phyloP scores from a whole-genome alignment of 2,797 vertebrate species.

The Limosa lapponica region DNA sequence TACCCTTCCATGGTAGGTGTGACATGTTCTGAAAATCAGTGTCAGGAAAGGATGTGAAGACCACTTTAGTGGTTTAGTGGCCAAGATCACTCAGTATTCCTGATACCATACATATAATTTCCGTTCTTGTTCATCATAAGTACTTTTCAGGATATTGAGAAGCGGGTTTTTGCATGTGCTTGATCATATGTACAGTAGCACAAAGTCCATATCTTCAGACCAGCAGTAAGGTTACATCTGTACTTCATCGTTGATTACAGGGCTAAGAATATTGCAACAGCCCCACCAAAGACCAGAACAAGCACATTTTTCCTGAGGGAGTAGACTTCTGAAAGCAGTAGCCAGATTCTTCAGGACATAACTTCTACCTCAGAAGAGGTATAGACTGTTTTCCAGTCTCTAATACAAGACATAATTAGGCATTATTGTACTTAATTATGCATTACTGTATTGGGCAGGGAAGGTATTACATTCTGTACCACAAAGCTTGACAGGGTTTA shows the following conservation, averaged over 20 bases:
- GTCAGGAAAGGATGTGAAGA: background rate
- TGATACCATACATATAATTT: background rate
- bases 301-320: slow-evolving; percentile 45
- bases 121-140: background rate
- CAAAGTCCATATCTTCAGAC: background rate
- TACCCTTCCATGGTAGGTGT: background rate
- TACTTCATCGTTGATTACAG: background rate
- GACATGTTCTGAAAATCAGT: background rate
- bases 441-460: slow-evolving; percentile 6
- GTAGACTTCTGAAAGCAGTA: background rate
- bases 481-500: background rate
- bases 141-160: background rate
- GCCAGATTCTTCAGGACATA: slow-evolving; percentile 8
- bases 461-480: background rate
- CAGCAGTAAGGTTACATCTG: background rate
- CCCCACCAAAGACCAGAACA: background rate
- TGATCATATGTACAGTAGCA: background rate
- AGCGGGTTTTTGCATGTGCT: background rate
- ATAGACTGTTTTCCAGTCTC: background rate
- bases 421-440: slow-evolving; percentile 11
- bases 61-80: background rate
- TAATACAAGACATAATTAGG: slow-evolving; percentile 12
- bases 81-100: background rate
- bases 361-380: background rate
- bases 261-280: background rate